Evolutionary conservation across 2,797 vertebrate species (phyloP).

Genomic region (Falco columbarius): DNA sequence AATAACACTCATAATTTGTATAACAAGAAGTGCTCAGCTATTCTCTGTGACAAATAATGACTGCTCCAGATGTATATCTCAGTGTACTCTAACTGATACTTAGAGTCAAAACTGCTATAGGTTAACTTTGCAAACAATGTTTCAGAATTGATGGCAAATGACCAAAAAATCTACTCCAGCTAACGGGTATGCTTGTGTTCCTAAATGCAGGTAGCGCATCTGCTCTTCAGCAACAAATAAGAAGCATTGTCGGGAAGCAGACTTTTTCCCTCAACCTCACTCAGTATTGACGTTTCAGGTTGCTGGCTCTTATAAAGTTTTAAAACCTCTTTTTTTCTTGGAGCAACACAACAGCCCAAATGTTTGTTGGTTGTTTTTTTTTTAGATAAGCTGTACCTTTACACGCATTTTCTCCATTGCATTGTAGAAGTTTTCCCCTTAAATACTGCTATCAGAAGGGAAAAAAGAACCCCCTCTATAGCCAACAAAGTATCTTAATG

Average conservation of each 20-base stretch:
- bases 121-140: background rate
- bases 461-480: conserved; percentile 59
- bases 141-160: background rate
- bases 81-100: background rate
- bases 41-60: background rate
- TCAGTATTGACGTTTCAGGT: background rate
- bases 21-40: background rate
- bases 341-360: background rate
- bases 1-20: background rate
- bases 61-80: background rate
- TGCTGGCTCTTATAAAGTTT: background rate
- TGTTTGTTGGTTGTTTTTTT: background rate
- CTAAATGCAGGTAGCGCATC: background rate
- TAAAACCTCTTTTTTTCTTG: background rate
- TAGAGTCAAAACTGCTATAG: background rate
- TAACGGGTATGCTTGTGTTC: background rate
- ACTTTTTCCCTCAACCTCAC: background rate
- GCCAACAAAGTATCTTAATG: conserved; percentile 80
- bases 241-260: background rate
- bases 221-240: background rate
- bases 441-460: conserved; percentile 62
- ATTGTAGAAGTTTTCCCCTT: background rate
- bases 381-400: background rate
- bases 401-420: background rate
- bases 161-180: background rate